These are phyloP conservation scores for Penaeus japonicus DNA, from an alignment of 1,140 invertebrate species.

Conservation along the genomic window DNA sequence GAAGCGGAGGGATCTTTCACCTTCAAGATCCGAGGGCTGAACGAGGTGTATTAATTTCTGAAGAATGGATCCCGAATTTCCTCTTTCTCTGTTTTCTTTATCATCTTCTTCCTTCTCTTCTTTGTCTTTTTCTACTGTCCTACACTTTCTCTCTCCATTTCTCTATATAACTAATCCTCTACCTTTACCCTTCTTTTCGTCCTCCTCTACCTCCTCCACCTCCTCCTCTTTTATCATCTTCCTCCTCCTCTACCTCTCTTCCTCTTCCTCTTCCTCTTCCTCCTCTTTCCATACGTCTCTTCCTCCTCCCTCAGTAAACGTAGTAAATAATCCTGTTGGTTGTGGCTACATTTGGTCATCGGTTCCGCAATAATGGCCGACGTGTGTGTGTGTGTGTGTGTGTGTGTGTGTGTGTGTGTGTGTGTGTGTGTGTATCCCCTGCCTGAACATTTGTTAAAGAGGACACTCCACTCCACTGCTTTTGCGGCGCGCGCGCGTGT, in stretches of 20 bases:
- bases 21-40: too few species aligned
- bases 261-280: neutral
- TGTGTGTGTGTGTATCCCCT: neutral
- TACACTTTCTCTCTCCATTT: neutral
- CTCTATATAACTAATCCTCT: too few species aligned
- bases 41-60: too few species aligned
- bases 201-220: neutral
- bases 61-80: too few species aligned
- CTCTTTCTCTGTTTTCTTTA: too few species aligned
- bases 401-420: conserved; percentile 28
- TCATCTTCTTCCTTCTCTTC: too few species aligned
- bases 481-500: neutral
- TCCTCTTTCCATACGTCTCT: neutral
- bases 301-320: neutral
- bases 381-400: conserved; percentile 6
- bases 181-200: too few species aligned
- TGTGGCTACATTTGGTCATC: neutral
- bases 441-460: neutral
- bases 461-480: neutral
- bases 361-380: neutral
- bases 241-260: neutral
- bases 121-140: neutral
- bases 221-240: neutral
- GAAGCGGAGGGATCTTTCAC: too few species aligned
- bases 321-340: too few species aligned